A percentile compares a stretch with the other conserved stretches of the same genome.
Evolutionary conservation across 2,113 vertebrate species (phyloP).

Genomic region (Cisticola juncidis): DNA sequence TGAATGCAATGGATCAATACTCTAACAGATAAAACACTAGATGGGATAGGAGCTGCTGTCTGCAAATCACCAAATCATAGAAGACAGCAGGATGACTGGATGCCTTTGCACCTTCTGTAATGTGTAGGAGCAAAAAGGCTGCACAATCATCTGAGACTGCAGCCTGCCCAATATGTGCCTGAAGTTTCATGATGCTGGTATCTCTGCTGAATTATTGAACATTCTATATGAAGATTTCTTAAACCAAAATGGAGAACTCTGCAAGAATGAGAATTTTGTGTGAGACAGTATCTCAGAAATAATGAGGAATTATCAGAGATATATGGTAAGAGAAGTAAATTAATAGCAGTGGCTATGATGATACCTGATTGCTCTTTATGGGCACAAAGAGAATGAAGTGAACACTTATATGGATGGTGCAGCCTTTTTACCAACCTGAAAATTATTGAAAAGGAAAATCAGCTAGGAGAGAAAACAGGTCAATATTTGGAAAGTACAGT

Average conservation of each 20-base stretch:
- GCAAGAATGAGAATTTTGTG: neutral
- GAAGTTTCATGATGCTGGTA: neutral
- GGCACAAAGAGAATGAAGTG: neutral
- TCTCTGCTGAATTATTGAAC: neutral
- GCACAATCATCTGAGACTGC: neutral
- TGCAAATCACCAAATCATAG: constrained; percentile 45
- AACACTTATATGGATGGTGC: neutral
- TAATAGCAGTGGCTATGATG: neutral
- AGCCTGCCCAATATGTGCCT: neutral
- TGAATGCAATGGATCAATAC: constrained; percentile 33
- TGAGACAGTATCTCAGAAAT: neutral
- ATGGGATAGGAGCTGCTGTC: constrained; percentile 19
- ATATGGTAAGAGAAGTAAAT: neutral
- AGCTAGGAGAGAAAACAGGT: neutral
- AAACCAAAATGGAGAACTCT: neutral
- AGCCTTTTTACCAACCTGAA: neutral
- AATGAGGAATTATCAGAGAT: neutral
- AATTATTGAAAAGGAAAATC: neutral
- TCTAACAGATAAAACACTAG: constrained; percentile 33
- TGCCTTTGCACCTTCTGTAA: constrained; percentile 3
- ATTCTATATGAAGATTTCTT: neutral
- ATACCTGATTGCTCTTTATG: neutral
- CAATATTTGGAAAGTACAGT: neutral
- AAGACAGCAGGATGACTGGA: neutral
- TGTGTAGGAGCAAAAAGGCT: neutral